Evolutionary conservation across 2,888 invertebrate species (phyloP).

Genomic region (Prenolepis imparis): DNA sequence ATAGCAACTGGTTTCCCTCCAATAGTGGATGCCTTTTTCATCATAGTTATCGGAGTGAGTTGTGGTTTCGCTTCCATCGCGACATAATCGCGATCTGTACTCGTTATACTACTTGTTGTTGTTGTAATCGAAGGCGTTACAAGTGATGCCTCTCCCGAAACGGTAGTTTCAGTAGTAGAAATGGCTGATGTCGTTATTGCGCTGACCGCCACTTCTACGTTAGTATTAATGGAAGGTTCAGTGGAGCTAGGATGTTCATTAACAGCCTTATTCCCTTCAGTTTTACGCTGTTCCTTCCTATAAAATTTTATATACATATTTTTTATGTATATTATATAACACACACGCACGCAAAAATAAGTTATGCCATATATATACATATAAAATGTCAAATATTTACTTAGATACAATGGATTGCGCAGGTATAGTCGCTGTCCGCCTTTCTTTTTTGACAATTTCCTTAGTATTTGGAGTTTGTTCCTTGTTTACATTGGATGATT

Average conservation of each 20-base stretch:
- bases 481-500: constrained; percentile 85
- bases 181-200: constrained; percentile 68
- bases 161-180: constrained; percentile 65
- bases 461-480: constrained; percentile 85
- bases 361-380: background rate
- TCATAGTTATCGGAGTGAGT: constrained; percentile 71
- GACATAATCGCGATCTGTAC: constrained; percentile 84
- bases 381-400: constrained; percentile 59
- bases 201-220: constrained; percentile 70
- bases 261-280: constrained; percentile 73
- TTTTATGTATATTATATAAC: background rate
- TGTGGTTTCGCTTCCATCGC: constrained; percentile 65
- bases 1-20: constrained; percentile 83
- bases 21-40: constrained; percentile 79
- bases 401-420: constrained; percentile 78
- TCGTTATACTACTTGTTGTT: constrained; percentile 81
- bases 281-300: constrained; percentile 79
- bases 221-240: constrained; percentile 70
- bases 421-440: constrained; percentile 75
- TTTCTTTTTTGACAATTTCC: constrained; percentile 83
- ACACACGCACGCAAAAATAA: background rate
- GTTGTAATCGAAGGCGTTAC: constrained; percentile 82
- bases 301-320: background rate
- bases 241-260: constrained; percentile 73
- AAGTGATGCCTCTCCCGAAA: constrained; percentile 62